Percentiles rank a stretch among this genome's conserved stretches.
phyloP scores from a whole-genome alignment of 2,113 vertebrate genomes.

The Otolemur garnettii region DNA sequence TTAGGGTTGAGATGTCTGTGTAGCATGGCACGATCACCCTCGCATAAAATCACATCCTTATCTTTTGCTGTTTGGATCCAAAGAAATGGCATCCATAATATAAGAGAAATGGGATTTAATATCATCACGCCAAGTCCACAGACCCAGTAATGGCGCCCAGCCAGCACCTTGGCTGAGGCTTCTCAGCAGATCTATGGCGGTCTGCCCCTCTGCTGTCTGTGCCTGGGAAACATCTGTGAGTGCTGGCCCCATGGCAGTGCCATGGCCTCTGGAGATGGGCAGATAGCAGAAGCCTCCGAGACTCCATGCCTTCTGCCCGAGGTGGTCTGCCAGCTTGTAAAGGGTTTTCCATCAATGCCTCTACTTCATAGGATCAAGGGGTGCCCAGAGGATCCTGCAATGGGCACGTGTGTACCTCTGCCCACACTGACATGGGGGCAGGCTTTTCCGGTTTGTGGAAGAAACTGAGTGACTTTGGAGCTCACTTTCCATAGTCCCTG shows the following conservation, averaged over 20 bases:
- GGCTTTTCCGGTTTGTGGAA: not conserved
- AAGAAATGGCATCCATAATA: not conserved
- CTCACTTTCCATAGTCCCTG: not conserved
- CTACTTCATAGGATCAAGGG: not conserved
- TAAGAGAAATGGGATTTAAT: not conserved
- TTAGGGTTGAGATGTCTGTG: not conserved
- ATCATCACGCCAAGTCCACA: not conserved
- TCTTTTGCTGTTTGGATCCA: constrained; percentile 10
- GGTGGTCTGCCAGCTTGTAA: not conserved
- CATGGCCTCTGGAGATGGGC: not conserved
- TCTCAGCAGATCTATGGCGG: not conserved
- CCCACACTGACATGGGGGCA: not conserved
- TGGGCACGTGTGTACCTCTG: not conserved
- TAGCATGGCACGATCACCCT: not conserved
- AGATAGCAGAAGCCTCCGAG: not conserved
- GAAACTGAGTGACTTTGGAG: not conserved
- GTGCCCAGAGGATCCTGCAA: not conserved
- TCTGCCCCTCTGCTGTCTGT: not conserved
- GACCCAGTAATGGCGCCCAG: not conserved
- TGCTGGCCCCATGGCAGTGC: not conserved
- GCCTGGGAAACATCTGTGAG: constrained; percentile 2
- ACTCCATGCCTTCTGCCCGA: not conserved
- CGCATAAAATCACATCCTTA: constrained; percentile 35
- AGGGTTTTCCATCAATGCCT: not conserved
- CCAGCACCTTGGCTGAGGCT: not conserved